phyloP scores from a whole-genome alignment of 1,140 invertebrate genomes.

The Belonocnema kinseyi region DNA sequence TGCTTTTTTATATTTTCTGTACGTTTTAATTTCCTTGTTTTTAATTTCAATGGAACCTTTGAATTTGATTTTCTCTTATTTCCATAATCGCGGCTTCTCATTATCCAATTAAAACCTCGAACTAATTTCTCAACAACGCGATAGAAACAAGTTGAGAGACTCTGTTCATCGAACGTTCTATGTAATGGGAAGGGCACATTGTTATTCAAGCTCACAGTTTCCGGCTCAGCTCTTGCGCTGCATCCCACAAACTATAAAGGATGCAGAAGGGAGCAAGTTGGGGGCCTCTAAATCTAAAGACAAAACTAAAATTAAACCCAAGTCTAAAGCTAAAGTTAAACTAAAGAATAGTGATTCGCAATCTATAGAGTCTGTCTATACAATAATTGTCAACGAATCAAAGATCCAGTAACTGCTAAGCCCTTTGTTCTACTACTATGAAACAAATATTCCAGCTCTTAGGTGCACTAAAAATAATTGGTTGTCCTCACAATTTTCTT shows the following conservation, averaged over 20 bases:
- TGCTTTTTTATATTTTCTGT: no score
- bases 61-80: not conserved
- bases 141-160: constrained; percentile 12
- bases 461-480: no score
- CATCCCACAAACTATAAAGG: not conserved
- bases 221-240: constrained; percentile 5
- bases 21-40: no score
- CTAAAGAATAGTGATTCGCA: no score
- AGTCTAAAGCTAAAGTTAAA: no score
- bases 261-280: not conserved
- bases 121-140: not conserved
- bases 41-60: no score
- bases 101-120: not conserved
- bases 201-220: constrained; percentile 30
- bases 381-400: no score
- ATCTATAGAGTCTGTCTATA: no score
- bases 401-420: no score
- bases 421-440: no score
- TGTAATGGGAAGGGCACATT: constrained; percentile 20
- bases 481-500: no score
- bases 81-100: not conserved
- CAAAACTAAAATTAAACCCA: not conserved
- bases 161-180: constrained; percentile 8
- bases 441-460: no score
- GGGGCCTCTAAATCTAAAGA: not conserved